Evolutionary conservation across 2,797 vertebrate species (phyloP).

Genomic region (Cheracebus regulus): DNA sequence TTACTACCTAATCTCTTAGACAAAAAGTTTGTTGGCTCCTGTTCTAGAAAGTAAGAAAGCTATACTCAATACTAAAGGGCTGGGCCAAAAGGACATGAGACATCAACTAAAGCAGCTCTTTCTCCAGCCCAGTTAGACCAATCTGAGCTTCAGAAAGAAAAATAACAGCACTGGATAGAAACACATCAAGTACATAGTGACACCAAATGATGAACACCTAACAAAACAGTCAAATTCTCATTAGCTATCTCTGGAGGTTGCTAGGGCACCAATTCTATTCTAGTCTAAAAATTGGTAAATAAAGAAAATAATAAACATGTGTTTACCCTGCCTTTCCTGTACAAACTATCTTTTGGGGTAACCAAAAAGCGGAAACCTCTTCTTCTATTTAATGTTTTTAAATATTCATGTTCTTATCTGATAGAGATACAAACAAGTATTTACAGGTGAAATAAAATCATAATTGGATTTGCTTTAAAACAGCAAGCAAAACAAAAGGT

Average conservation of each 20-base stretch:
- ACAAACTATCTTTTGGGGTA: neutral
- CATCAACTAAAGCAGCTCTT: neutral
- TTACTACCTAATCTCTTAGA: neutral
- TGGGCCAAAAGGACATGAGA: neutral
- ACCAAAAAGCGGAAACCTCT: neutral
- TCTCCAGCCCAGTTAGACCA: neutral
- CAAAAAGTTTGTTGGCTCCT: neutral
- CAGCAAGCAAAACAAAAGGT: neutral
- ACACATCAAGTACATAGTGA: neutral
- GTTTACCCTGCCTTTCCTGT: neutral
- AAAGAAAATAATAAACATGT: neutral
- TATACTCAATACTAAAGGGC: neutral
- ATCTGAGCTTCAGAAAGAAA: neutral
- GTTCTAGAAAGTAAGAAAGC: neutral
- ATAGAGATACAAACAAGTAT: neutral
- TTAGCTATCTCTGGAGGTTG: neutral
- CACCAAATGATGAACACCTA: neutral
- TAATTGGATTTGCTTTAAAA: neutral
- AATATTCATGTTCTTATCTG: neutral
- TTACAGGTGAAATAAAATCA: neutral
- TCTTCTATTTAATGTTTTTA: neutral
- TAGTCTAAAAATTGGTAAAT: neutral
- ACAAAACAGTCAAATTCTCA: neutral
- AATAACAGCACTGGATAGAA: neutral
- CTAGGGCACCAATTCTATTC: neutral